These are phyloP conservation scores for Sturnira hondurensis DNA, from an alignment of 2,113 vertebrate species.

Conservation along the genomic window DNA sequence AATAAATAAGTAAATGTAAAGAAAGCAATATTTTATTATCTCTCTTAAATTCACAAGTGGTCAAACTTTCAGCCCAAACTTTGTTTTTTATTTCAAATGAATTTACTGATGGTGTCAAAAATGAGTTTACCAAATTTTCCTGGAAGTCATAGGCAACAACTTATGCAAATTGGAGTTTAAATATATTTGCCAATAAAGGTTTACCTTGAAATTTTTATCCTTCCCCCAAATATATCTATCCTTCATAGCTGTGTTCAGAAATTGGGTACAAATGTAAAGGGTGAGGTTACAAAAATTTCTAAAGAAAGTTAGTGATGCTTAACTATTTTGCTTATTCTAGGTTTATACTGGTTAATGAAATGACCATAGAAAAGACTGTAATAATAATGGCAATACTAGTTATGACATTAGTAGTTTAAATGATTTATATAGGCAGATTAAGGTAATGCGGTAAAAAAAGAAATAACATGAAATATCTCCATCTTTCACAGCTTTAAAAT, in stretches of 20 bases:
- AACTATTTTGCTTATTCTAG: neutral
- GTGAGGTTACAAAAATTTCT: neutral
- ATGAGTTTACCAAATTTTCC: neutral
- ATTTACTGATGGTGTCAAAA: neutral
- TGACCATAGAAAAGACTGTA: neutral
- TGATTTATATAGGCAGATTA: conserved; percentile 60
- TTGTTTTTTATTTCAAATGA: neutral
- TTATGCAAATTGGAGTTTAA: neutral
- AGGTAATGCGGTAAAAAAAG: conserved; percentile 1
- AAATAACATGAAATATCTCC: conserved; percentile 72
- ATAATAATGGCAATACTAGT: neutral
- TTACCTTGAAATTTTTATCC: neutral
- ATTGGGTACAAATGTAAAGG: neutral
- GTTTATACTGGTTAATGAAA: neutral
- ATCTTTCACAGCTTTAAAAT: conserved; percentile 78
- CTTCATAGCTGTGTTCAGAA: neutral
- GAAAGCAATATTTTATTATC: neutral
- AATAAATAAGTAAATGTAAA: no score
- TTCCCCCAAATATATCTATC: neutral
- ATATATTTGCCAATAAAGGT: neutral
- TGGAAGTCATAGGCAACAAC: neutral
- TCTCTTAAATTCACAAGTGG: neutral
- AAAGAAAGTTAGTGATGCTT: neutral
- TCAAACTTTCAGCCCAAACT: neutral
- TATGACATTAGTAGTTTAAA: conserved; percentile 43